phyloP scores from a whole-genome alignment of 2,113 vertebrate genomes.

The Speoplatyrhinus poulsoni region DNA sequence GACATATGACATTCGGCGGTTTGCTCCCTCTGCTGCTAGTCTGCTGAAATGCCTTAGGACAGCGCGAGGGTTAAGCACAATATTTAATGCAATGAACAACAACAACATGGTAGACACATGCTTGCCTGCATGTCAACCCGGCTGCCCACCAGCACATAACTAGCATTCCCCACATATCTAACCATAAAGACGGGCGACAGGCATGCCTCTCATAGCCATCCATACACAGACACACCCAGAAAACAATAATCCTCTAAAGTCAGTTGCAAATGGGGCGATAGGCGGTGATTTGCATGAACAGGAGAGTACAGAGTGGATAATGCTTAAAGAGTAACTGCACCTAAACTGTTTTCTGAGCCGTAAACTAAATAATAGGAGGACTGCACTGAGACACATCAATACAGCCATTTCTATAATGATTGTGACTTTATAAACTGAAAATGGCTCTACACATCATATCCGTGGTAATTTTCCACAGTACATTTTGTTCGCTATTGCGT shows the following conservation, averaged over 20 bases:
- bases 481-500: no score
- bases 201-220: slow-evolving; percentile 53
- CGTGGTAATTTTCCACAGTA: no score
- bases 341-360: not conserved
- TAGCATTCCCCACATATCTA: slow-evolving; percentile 5
- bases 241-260: slow-evolving; percentile 57
- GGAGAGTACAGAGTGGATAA: slow-evolving; percentile 46
- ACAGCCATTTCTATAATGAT: no score
- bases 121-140: slow-evolving; percentile 24
- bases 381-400: no score
- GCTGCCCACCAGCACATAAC: slow-evolving; percentile 67
- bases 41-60: no score
- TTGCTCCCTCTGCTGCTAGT: no score
- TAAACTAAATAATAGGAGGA: not conserved
- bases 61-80: no score
- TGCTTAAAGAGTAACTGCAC: slow-evolving; percentile 14
- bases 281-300: slow-evolving; percentile 51
- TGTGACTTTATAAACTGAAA: no score
- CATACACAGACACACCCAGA: slow-evolving; percentile 36
- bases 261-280: slow-evolving; percentile 45
- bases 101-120: slow-evolving; percentile 51
- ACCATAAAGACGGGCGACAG: slow-evolving; percentile 43
- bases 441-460: no score
- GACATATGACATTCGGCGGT: no score
- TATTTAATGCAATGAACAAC: slow-evolving; percentile 5